A percentile compares a stretch with the other conserved stretches of the same genome.
These are phyloP conservation scores for Ictidomys tridecemlineatus DNA, from an alignment of 2,113 vertebrate species.

Conservation along the genomic window DNA sequence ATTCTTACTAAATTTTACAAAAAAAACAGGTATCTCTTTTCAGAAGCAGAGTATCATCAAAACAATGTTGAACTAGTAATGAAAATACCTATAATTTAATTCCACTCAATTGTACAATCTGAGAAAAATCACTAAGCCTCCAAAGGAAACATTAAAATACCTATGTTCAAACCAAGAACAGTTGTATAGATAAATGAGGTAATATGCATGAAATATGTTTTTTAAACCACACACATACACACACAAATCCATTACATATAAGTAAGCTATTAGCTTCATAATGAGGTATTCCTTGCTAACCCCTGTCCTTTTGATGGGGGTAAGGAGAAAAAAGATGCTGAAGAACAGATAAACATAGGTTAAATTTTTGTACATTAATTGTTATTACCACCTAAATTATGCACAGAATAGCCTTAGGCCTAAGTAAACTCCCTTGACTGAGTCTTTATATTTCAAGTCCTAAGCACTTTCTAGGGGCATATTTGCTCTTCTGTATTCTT, in stretches of 20 bases:
- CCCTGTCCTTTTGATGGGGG: background rate
- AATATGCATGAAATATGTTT: background rate
- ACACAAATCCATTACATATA: background rate
- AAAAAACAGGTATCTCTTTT: background rate
- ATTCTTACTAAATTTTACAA: background rate
- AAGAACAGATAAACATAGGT: background rate
- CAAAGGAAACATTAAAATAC: background rate
- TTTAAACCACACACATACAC: background rate
- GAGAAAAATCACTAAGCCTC: background rate
- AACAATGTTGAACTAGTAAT: slow-evolving; percentile 8
- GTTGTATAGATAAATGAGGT: background rate
- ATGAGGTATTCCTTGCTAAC: background rate
- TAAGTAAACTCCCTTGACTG: slow-evolving; percentile 28
- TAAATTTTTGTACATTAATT: slow-evolving; percentile 56
- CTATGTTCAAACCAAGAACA: background rate
- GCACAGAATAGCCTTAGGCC: background rate
- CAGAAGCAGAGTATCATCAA: background rate
- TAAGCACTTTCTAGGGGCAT: slow-evolving; percentile 32
- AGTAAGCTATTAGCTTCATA: slow-evolving; percentile 13
- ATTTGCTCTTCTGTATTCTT: slow-evolving; percentile 31
- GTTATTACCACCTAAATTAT: slow-evolving; percentile 36
- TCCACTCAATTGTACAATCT: background rate
- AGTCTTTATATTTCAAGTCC: slow-evolving; percentile 7
- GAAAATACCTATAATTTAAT: background rate
- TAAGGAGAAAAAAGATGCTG: background rate